Evolutionary conservation across 2,888 invertebrate species (phyloP), one percentile per base, ranked within the genome.

Genomic region (Cynaeus angustus): DNA sequence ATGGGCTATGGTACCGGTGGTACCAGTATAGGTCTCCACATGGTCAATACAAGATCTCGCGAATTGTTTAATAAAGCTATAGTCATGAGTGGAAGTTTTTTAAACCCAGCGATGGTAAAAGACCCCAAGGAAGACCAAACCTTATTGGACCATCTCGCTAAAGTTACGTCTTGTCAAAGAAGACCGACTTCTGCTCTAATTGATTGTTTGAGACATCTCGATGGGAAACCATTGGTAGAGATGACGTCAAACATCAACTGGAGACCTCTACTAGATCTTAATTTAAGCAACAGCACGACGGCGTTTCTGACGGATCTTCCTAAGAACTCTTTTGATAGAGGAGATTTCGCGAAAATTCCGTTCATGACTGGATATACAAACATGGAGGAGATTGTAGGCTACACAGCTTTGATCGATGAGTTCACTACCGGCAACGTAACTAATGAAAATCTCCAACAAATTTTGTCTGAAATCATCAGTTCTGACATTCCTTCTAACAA

Each of bases 1-100:
- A 92, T 92, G 84, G 95, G 95, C 0, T 94, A 94, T 79, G 93
- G 93, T 41, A 89, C 94, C 0, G 95, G 95, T 0, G 93, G 92
- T 0, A 88, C 92, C 1, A 94, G 94, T 80, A 91, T 93, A 3
- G 93, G 92, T 0, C 84, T 95, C 0, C 95, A 95, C 82, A 86
- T 94, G 81, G 86, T 92, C 28, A 91, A 91, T 1, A 84, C 85
- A 2, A 87, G 89, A 58, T 91, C 92, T 0, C 86, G 88, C 41
- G 91, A 90, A 16, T 87, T 91, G 48, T 95, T 94, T 77, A 77
- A 86, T 83, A 93, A 92, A 82, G 93, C 92, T 0, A 93, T 95
- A 56, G 89, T 91, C 9, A 94, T 95, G 94, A 94, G 94, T 72
- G 94, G 94, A 0, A 93, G 91, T 78, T 71, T 75, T 71, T 45